Conservation (phyloP, 2,113 vertebrate species). For the Chinchilla lanigera region DNA sequence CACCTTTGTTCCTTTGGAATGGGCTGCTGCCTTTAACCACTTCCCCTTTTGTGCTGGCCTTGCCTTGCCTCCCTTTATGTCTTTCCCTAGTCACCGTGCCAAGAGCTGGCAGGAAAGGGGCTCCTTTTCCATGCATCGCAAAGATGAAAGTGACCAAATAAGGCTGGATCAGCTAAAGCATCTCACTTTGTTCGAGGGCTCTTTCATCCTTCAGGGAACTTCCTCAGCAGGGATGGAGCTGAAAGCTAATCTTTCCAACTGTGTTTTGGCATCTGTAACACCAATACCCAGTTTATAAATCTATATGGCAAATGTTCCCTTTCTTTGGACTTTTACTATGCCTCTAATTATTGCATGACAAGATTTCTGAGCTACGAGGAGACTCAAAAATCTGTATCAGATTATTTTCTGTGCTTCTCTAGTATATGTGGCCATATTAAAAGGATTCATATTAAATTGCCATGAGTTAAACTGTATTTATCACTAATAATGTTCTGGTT, state of each 20-base stretch:
- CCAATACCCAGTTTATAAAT: slow-evolving; percentile 80
- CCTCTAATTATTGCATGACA: slow-evolving; percentile 70
- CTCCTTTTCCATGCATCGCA: slow-evolving; percentile 64
- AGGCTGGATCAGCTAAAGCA: slow-evolving; percentile 77
- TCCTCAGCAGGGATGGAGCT: slow-evolving; percentile 81
- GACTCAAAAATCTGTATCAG: slow-evolving; percentile 14
- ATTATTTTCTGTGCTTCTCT: slow-evolving; percentile 67
- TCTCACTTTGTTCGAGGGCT: slow-evolving; percentile 78
- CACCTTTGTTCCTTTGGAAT: slow-evolving; percentile 75
- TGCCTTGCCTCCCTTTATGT: slow-evolving; percentile 26
- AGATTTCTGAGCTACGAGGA: slow-evolving; percentile 48
- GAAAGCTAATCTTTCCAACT: slow-evolving; percentile 82
- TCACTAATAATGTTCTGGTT: not conserved
- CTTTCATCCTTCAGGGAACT: slow-evolving; percentile 85
- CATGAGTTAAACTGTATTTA: not conserved
- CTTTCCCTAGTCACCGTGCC: slow-evolving; percentile 52
- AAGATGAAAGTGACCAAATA: slow-evolving; percentile 84
- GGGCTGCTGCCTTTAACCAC: slow-evolving; percentile 78
- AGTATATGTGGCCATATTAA: slow-evolving; percentile 38
- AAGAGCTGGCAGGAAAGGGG: slow-evolving; percentile 77
- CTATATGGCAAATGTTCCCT: slow-evolving; percentile 66
- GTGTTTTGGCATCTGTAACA: slow-evolving; percentile 75
- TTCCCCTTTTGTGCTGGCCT: slow-evolving; percentile 77
- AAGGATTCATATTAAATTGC: slow-evolving; percentile 9
- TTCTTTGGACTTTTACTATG: slow-evolving; percentile 74